Evolutionary conservation across 2,888 invertebrate species (phyloP).

Genomic region (Bembecia ichneumoniformis): DNA sequence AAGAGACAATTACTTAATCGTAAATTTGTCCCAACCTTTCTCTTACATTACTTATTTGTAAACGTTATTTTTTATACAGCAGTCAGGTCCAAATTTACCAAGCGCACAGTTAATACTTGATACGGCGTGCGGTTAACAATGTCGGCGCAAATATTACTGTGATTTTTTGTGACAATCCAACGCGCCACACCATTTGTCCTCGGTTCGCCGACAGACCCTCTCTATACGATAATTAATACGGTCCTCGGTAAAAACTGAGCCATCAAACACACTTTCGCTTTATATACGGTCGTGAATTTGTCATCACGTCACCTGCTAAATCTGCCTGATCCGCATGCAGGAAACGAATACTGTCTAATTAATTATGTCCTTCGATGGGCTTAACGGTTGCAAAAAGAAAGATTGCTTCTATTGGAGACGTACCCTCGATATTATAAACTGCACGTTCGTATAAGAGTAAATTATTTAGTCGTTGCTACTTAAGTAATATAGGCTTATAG

Average conservation of each 20-base stretch:
- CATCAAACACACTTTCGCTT: constrained; percentile 13
- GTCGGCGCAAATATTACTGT: not conserved
- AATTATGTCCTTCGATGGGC: constrained; percentile 56
- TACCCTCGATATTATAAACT: too few species aligned
- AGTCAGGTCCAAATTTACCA: too few species aligned
- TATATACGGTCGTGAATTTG: constrained; percentile 36
- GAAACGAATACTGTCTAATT: constrained; percentile 54
- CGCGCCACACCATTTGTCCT: constrained; percentile 24
- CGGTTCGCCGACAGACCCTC: constrained; percentile 20
- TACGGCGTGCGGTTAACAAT: not conserved
- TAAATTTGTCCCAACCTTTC: too few species aligned
- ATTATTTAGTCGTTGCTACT: too few species aligned
- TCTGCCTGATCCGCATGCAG: constrained; percentile 41
- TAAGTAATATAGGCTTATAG: too few species aligned
- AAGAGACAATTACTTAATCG: too few species aligned
- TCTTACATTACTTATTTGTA: too few species aligned
- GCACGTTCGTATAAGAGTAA: too few species aligned
- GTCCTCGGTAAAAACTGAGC: constrained; percentile 28
- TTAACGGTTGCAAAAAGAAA: constrained; percentile 48
- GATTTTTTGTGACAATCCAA: constrained; percentile 16
- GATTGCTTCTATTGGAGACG: not conserved
- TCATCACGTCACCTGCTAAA: constrained; percentile 49
- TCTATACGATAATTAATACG: constrained; percentile 30
- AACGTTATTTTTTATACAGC: too few species aligned
- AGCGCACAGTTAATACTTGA: too few species aligned